Evolutionary conservation across 53 echinoderm and acorn worm genomes (phyloP), one percentile per base, ranked within the genome.

Genomic region (Stichopus horrens): DNA sequence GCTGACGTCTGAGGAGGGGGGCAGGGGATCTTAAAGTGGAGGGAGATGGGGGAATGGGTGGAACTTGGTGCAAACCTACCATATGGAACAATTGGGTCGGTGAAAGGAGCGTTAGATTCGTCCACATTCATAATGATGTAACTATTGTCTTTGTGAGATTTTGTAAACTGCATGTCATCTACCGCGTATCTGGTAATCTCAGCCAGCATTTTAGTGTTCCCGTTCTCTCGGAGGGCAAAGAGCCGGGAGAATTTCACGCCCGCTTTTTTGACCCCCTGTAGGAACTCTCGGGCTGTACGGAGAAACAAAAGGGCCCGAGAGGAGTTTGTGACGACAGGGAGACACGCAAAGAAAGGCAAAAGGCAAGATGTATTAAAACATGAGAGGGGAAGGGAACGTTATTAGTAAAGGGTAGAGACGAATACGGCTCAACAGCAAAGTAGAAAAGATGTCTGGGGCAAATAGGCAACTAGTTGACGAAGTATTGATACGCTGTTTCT

Each of bases 111-210:
- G 6, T 94, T 92, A 22, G 94, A 88, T 74, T 95, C 96, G 21
- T 93, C 86, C 13, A 91, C 91, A 77, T 99, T 99, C 99, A 96
- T 96, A 23, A 99, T 94, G 59, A 90, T 92, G 93, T 99, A 96
- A 79, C 99, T 99, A 59, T 93, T 96, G 20, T 96, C 96, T 73
- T 93, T 96, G 91, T 99, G 99, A 8, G 99, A 96, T 73, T 93
- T 96, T 66, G 95, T 96, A 88, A 96, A 96, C 89, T 93, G 96
- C 67, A 88, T 91, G 19, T 93, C 96, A 79, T 96, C 95, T 74
- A 75, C 87, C n/a, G 74, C 74, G 6, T 87, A 87, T 54, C 56
- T 53, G 55, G 87, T 87, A 55, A 87, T 87, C 58, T 87, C 87
- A 7, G 87, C 87, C 21, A 87, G 75, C 74, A 75, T 75, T 87